Percentiles rank a stretch among this genome's conserved stretches.
Conservation (phyloP, 2,797 vertebrate genomes). For the Taenioides sp. region DNA sequence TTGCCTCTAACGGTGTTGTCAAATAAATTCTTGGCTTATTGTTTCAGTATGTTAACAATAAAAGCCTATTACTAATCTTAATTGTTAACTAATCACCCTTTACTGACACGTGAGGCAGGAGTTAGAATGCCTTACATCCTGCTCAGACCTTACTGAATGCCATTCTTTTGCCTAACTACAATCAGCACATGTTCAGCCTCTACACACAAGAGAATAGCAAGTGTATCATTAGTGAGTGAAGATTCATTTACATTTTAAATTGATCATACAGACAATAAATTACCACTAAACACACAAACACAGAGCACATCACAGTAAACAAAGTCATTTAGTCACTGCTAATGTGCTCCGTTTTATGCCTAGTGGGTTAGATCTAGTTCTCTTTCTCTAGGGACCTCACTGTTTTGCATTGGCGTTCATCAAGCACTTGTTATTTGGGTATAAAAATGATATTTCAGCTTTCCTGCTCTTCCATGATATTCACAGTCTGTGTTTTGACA, state of each 20-base stretch:
- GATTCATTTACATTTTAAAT: slow-evolving; percentile 29
- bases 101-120: too few species aligned
- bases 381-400: slow-evolving; percentile 2
- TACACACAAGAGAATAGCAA: slow-evolving; percentile 8
- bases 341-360: slow-evolving; percentile 14
- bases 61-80: too few species aligned
- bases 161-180: background rate
- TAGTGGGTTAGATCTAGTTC: background rate
- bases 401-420: slow-evolving; percentile 28
- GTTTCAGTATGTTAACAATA: too few species aligned
- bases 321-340: slow-evolving; percentile 30
- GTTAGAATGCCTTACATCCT: background rate
- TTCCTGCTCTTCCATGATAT: background rate
- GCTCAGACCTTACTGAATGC: too few species aligned
- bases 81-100: too few species aligned
- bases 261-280: slow-evolving; percentile 23
- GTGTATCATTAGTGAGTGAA: slow-evolving; percentile 15
- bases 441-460: slow-evolving; percentile 11
- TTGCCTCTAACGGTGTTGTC: too few species aligned
- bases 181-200: background rate
- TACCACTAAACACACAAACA: slow-evolving; percentile 17
- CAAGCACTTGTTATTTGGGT: slow-evolving; percentile 36
- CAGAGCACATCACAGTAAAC: slow-evolving; percentile 27
- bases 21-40: too few species aligned
- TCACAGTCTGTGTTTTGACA: slow-evolving; percentile 4